Conservation (phyloP, 2,113 vertebrate genomes). For the Sinocyclocheilus anshuiensis region DNA sequence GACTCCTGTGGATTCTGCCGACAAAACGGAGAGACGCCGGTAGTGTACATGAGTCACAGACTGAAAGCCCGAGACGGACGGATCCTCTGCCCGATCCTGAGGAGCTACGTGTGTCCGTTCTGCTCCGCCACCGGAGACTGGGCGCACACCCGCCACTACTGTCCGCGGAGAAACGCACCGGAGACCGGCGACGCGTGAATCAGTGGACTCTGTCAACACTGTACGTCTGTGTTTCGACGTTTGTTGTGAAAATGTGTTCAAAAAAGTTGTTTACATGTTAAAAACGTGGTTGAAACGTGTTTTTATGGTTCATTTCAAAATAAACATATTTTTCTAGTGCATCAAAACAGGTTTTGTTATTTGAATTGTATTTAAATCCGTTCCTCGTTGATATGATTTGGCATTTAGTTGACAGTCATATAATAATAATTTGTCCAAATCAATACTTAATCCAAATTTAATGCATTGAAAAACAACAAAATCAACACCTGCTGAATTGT, state of each 20-base stretch:
- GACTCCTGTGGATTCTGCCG: constrained; percentile 60
- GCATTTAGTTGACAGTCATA: neutral
- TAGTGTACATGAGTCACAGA: constrained; percentile 77
- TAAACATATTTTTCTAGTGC: constrained; percentile 13
- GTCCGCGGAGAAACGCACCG: constrained; percentile 61
- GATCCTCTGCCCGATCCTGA: constrained; percentile 80
- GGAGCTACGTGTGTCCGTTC: constrained; percentile 80
- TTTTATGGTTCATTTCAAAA: constrained; percentile 4
- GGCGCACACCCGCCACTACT: constrained; percentile 85
- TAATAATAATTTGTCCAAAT: neutral
- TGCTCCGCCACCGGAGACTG: constrained; percentile 77
- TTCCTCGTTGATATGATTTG: neutral
- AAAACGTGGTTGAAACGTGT: neutral
- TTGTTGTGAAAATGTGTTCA: neutral
- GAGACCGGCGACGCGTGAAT: neutral
- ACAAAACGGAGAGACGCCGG: constrained; percentile 39
- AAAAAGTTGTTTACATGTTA: neutral
- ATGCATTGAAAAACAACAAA: no score
- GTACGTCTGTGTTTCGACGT: neutral
- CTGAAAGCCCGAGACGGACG: constrained; percentile 74
- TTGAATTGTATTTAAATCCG: neutral
- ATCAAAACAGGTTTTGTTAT: neutral
- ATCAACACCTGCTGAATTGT: no score
- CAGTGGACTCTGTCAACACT: neutral
- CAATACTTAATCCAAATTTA: no score